Conservation (phyloP, 2,888 invertebrate species). For the Clivina fossor region DNA sequence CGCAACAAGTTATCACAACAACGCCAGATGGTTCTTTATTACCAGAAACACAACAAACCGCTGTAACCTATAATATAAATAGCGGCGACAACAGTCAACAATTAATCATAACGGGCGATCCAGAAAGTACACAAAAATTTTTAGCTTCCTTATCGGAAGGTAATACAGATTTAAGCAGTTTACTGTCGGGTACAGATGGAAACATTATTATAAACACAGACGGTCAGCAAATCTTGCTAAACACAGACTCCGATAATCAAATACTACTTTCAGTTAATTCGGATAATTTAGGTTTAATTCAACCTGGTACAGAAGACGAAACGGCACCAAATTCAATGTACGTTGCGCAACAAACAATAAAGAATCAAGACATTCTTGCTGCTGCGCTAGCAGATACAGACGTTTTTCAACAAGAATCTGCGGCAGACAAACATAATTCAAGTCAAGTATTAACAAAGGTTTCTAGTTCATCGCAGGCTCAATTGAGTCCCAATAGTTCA, state of each 20-base stretch:
- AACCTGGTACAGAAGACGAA: slow-evolving; percentile 42
- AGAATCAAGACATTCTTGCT: slow-evolving; percentile 71
- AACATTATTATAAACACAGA: slow-evolving; percentile 53
- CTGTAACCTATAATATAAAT: slow-evolving; percentile 43
- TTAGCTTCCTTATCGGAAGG: slow-evolving; percentile 52
- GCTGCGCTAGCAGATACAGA: slow-evolving; percentile 76
- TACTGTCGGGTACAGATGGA: slow-evolving; percentile 51
- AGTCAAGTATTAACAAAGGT: slow-evolving; percentile 50
- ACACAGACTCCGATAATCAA: slow-evolving; percentile 49
- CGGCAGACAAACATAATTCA: slow-evolving; percentile 44
- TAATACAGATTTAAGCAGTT: slow-evolving; percentile 51
- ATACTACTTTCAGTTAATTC: slow-evolving; percentile 46
- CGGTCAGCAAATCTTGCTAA: slow-evolving; percentile 55
- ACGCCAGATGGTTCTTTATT: slow-evolving; percentile 31
- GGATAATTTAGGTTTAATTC: slow-evolving; percentile 39
- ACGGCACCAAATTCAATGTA: slow-evolving; percentile 47
- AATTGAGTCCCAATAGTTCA: slow-evolving; percentile 62
- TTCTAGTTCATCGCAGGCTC: slow-evolving; percentile 53
- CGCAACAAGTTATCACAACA: slow-evolving; percentile 23
- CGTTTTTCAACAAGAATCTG: slow-evolving; percentile 63
- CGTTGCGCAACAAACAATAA: slow-evolving; percentile 45
- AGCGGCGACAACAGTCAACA: slow-evolving; percentile 48
- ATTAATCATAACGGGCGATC: slow-evolving; percentile 52
- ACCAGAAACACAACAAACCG: slow-evolving; percentile 39
- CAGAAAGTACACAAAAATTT: slow-evolving; percentile 52